A percentile compares a stretch with the other conserved stretches of the same genome.
Conservation (phyloP, 2,113 vertebrate genomes). For the Osmerus eperlanus region DNA sequence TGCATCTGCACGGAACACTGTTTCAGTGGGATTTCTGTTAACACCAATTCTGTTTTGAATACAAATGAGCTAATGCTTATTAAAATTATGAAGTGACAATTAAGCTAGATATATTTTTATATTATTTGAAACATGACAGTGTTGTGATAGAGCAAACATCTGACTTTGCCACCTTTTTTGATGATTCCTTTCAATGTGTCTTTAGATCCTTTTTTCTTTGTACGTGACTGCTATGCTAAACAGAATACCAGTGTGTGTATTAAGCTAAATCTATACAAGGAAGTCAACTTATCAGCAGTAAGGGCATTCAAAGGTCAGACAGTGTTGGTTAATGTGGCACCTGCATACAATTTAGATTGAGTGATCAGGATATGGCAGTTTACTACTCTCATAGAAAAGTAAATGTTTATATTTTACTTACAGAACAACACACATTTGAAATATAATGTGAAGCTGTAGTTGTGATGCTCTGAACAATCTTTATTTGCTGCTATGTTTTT, state of each 20-base stretch:
- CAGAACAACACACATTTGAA: no score
- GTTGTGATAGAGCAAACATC: conserved; percentile 33
- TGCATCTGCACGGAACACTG: neutral
- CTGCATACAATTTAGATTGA: conserved; percentile 26
- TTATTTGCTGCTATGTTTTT: conserved; percentile 58
- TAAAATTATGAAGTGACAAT: conserved; percentile 78
- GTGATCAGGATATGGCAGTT: conserved; percentile 6
- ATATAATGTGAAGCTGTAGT: no score
- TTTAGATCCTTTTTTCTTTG: conserved; percentile 11
- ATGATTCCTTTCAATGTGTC: conserved; percentile 25
- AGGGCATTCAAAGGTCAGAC: conserved; percentile 28
- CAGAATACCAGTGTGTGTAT: conserved; percentile 2
- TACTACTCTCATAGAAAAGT: no score
- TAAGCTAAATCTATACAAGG: conserved; percentile 23
- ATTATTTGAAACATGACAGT: conserved; percentile 48
- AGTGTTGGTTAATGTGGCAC: conserved; percentile 36
- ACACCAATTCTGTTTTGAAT: conserved; percentile 72
- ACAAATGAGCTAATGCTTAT: conserved; percentile 69
- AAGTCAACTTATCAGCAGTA: conserved; percentile 1
- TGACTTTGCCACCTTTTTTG: conserved; percentile 22
- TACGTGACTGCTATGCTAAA: neutral
- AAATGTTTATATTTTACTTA: no score
- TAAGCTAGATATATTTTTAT: conserved; percentile 92
- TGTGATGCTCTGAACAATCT: conserved; percentile 14
- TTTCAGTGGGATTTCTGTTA: conserved; percentile 4